A percentile compares a stretch with the other conserved stretches of the same genome.
Conservation (phyloP, 2,113 vertebrate species). For the Syngnathus scovelli region DNA sequence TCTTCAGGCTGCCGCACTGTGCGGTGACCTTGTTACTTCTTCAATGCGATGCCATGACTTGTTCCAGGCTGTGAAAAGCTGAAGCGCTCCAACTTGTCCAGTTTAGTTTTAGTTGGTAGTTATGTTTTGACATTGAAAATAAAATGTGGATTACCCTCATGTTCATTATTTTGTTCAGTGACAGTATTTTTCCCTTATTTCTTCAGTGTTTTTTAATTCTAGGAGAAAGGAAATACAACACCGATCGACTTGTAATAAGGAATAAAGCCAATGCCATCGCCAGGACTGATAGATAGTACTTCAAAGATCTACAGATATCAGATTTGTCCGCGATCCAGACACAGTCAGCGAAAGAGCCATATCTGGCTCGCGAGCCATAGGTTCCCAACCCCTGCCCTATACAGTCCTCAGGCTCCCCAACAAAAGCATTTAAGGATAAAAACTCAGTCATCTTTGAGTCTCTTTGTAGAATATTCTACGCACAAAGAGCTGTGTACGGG, state of each 20-base stretch:
- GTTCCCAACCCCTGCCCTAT: no score
- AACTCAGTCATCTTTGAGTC: no score
- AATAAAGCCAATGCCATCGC: not conserved
- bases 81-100: not conserved
- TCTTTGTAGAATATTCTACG: no score
- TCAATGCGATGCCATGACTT: conserved; percentile 42
- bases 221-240: not conserved
- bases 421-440: no score
- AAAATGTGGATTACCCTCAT: no score
- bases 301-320: not conserved
- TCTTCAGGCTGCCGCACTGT: conserved; percentile 41
- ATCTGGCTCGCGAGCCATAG: no score
- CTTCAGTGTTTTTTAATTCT: not conserved
- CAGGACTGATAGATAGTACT: not conserved
- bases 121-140: no score
- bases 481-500: no score
- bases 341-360: no score
- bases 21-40: conserved; percentile 42
- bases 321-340: not conserved
- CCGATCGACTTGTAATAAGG: no score
- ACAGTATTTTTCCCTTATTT: not conserved
- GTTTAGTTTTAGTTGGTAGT: not conserved
- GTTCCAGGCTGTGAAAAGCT: conserved; percentile 18
- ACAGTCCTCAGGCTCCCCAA: no score
- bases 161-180: not conserved